Conservation (phyloP, 1,140 invertebrate genomes). For the Zelostemma sp. region DNA sequence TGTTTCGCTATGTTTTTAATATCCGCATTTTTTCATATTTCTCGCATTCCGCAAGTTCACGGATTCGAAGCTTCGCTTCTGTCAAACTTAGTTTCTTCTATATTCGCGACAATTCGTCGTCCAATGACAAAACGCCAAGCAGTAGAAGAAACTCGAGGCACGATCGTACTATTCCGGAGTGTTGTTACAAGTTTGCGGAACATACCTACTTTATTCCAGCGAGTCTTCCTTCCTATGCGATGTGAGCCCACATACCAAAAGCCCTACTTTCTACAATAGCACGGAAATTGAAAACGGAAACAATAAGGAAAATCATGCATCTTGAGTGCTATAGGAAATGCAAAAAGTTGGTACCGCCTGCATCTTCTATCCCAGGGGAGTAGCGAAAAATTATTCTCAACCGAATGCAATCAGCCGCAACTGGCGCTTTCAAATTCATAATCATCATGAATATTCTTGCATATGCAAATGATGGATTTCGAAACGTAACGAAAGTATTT, state of each 20-base stretch:
- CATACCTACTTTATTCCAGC: slow-evolving; percentile 20
- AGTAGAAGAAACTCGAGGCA: slow-evolving; percentile 20
- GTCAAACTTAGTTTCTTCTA: slow-evolving; percentile 57
- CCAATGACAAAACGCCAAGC: slow-evolving; percentile 28
- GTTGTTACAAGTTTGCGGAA: slow-evolving; percentile 35
- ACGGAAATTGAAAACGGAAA: slow-evolving; percentile 4
- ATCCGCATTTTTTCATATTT: slow-evolving; percentile 21
- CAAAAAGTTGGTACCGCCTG: not conserved
- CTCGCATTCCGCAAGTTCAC: slow-evolving; percentile 33
- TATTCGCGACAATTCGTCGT: slow-evolving; percentile 39
- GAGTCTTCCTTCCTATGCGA: slow-evolving; percentile 19
- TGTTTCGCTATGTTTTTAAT: not conserved
- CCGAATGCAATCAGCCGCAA: not conserved
- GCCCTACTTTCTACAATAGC: slow-evolving; percentile 4
- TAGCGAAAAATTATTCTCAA: not conserved
- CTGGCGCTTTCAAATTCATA: not conserved
- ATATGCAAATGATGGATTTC: not conserved
- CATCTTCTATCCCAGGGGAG: not conserved
- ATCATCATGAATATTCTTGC: slow-evolving; percentile 1
- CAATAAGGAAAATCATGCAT: slow-evolving; percentile 3
- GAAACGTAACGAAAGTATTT: not conserved
- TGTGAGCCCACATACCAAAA: slow-evolving; percentile 22
- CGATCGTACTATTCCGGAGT: slow-evolving; percentile 40
- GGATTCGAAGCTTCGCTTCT: slow-evolving; percentile 40
- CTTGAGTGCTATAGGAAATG: not conserved